Base-by-base conservation (phyloP, 2,797 vertebrate genomes). In the Pteronotus mesoamericanus region DNA sequence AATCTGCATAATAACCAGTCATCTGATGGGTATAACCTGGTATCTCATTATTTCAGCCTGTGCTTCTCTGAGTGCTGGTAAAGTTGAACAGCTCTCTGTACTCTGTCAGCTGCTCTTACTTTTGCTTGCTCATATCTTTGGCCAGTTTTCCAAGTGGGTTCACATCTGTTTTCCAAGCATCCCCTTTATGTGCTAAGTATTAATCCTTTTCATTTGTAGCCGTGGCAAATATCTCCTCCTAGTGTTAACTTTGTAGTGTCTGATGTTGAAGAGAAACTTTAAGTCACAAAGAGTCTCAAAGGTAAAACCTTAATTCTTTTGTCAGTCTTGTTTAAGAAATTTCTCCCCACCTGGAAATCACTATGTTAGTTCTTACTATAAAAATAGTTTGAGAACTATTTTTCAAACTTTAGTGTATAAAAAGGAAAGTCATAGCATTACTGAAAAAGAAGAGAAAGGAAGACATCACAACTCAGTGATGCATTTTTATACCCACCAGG, bases 361-460 rank as follows among this genome's bases (percentile, higher is more conserved):
- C 48, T 91, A 0, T 83, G 37, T 71, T 80, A 34, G n/a, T 48
- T 93, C 95, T 92, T 78, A 24, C 26, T 48, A 0, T 71, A 75
- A 59, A 88, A 84, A 51, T 66, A 68, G 57, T 53, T 92, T 42
- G 59, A 77, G 51, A 82, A 82, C 24, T 37, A 0, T 72, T 69
- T 84, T 53, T 92, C 66, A 89, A 44, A 89, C 10, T n/a, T 88
- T 18, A 72, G 5, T 82, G 19, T 87, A n/a, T 6, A 82, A 61
- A 75, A 88, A 89, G 64, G n/a, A 77, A 88, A 86, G 48, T 44
- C 48, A 39, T 78, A 44, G 19, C 42, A n/a, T 94, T 68, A 57
- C 71, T 95, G 9, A 69, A 88, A 88, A 88, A 74, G 26, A 42
- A 87, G 86, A 88, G 37, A 66, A 88, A 53, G 53, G 26, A 94